Conservation (phyloP, 2,113 vertebrate genomes). For the Tachuris rubrigastra region DNA sequence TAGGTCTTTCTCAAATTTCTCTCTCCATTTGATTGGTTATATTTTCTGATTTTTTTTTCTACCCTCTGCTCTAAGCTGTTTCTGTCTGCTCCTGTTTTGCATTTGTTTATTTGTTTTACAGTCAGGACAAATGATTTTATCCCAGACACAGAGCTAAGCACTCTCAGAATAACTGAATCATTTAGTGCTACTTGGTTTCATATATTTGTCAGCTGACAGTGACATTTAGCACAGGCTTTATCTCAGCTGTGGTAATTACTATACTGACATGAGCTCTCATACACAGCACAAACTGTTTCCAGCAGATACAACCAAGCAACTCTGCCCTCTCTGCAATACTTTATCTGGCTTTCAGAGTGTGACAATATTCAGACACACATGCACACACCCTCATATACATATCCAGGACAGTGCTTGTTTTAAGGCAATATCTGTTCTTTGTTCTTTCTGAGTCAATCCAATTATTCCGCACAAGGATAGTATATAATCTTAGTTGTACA, state of each 20-base stretch:
- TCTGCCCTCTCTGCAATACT: slow-evolving; percentile 48
- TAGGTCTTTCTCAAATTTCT: not conserved
- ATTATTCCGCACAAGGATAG: slow-evolving; percentile 24
- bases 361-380: not conserved
- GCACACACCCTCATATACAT: not conserved
- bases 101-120: slow-evolving; percentile 48
- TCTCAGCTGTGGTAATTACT: slow-evolving; percentile 75
- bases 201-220: slow-evolving; percentile 70
- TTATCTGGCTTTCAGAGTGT: slow-evolving; percentile 50
- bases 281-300: slow-evolving; percentile 65
- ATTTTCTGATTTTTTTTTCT: not conserved
- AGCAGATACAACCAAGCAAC: slow-evolving; percentile 70
- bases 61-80: not conserved
- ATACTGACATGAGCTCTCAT: slow-evolving; percentile 65
- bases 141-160: slow-evolving; percentile 20
- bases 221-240: slow-evolving; percentile 74
- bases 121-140: slow-evolving; percentile 48
- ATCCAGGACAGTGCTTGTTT: not conserved
- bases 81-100: not conserved
- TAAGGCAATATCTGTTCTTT: slow-evolving; percentile 22
- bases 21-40: not conserved
- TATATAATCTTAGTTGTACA: slow-evolving; percentile 22
- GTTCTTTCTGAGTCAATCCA: slow-evolving; percentile 34
- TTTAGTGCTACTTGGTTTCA: slow-evolving; percentile 61
- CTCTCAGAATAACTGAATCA: slow-evolving; percentile 64